Evolutionary conservation across 2,888 invertebrate genomes (phyloP), one percentile per base, ranked within the genome.

Genomic region (Campoplex nolae): DNA sequence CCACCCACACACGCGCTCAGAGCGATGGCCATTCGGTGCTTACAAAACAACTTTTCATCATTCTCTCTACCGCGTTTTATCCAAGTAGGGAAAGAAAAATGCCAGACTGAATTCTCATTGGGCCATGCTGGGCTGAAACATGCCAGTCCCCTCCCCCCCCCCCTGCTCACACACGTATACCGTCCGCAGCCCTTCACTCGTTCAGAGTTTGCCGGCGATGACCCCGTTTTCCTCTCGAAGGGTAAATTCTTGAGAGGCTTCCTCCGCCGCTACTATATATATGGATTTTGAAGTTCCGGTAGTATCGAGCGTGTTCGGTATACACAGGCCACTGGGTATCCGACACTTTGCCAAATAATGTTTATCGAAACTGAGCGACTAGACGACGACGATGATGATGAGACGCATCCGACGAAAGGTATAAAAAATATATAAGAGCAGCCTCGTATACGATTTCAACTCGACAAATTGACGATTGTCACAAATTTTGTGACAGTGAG

Each of bases 201-300:
- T 68, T 84, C 54, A 54, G 62, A 81, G 81, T 83, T 86, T 62
- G 56, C 48, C 77, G 74, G 62, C 62, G 65, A 81, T 84, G 84
- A 86, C 81, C 86, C 76, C 77, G 81, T 86, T 84, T 84, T 70
- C 83, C 68, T 81, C 48, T 56, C 86, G 77, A 74, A 81, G 77
- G 77, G 73, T 81, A 86, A 81, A 86, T 86, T 86, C 84, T 84
- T 81, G 81, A 86, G 84, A 81, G 81, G 62, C 76, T 86, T 74
- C 83, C 81, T 73, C 83, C 81, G 68, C 28, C 58, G 28, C 54
- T 62, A 70, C 28, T 76, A 48, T 42, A 81, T 54, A 54, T 28
- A 73, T 48, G 67, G 32, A 51, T 58, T 83, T 70, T 51, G 74
- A 86, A 86, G 35, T 86, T 83, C 68, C 70, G 42, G 48, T 62